Evolutionary conservation across 2,797 vertebrate genomes (phyloP).

Genomic region (Neoniphon sammara): DNA sequence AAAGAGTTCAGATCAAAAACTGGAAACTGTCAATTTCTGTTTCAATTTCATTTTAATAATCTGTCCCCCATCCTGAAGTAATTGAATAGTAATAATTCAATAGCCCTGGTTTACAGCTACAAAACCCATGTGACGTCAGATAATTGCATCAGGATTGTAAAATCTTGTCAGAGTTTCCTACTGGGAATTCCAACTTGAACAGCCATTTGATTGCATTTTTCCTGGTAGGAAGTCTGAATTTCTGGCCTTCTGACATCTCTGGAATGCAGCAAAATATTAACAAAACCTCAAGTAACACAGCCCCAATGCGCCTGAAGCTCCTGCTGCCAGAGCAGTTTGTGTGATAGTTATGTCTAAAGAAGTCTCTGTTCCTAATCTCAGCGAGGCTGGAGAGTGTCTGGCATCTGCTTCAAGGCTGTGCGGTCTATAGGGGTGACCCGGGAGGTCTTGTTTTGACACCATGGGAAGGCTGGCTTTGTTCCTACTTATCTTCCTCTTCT

Average conservation of each 20-base stretch:
- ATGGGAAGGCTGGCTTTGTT: constrained; percentile 76
- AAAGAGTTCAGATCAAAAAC: no score
- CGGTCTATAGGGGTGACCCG: constrained; percentile 65
- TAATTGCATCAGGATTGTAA: no score
- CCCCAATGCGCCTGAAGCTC: constrained; percentile 14
- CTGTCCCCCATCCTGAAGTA: no score
- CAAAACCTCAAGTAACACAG: constrained; percentile 8
- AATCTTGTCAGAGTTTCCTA: no score
- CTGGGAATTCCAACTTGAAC: no score
- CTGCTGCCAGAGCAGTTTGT: constrained; percentile 30
- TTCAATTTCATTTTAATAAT: no score
- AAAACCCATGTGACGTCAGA: no score
- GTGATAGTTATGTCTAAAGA: constrained; percentile 75
- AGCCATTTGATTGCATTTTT: neutral
- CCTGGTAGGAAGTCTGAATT: neutral
- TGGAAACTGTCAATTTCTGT: no score
- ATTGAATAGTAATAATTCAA: no score
- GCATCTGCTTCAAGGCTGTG: constrained; percentile 62
- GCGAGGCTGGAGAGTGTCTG: constrained; percentile 53
- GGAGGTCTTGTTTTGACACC: constrained; percentile 81
- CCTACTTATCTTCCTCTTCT: constrained; percentile 73
- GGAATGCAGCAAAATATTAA: constrained; percentile 35
- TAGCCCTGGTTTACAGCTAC: neutral
- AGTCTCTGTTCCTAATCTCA: constrained; percentile 64
- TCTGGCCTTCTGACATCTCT: neutral